Evolutionary conservation across 2,888 invertebrate species (phyloP).

Genomic region (Meliscaeva auricollis): DNA sequence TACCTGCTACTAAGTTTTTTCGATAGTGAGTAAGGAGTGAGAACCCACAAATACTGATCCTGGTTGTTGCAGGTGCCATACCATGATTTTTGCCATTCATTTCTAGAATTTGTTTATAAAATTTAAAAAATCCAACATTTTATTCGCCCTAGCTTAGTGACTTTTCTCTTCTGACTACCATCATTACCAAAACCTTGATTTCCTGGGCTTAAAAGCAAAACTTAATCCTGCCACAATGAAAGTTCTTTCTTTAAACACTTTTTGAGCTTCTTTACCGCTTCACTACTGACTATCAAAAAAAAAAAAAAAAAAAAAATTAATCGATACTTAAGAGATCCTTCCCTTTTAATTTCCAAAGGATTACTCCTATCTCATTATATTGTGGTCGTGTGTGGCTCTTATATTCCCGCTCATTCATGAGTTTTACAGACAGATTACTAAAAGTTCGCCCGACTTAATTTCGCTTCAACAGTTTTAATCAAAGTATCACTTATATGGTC

Average conservation of each 20-base stretch:
- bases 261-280: not conserved
- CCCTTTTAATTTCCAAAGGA: constrained; percentile 1
- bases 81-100: too few species aligned
- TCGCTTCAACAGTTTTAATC: constrained; percentile 43
- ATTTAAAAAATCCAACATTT: too few species aligned
- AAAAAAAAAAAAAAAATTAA: not conserved
- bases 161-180: not conserved
- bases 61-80: too few species aligned
- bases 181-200: not conserved
- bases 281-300: not conserved
- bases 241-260: not conserved
- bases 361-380: not conserved
- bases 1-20: too few species aligned
- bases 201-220: not conserved
- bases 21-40: too few species aligned
- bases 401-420: not conserved
- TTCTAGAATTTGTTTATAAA: too few species aligned
- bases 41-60: too few species aligned
- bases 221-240: not conserved
- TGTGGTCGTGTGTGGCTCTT: not conserved
- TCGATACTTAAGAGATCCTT: not conserved
- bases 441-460: constrained; percentile 25
- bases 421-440: constrained; percentile 11
- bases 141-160: too few species aligned
- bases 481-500: constrained; percentile 52